Conservation (phyloP, 2,113 vertebrate genomes). For the Heloderma charlesbogerti region DNA sequence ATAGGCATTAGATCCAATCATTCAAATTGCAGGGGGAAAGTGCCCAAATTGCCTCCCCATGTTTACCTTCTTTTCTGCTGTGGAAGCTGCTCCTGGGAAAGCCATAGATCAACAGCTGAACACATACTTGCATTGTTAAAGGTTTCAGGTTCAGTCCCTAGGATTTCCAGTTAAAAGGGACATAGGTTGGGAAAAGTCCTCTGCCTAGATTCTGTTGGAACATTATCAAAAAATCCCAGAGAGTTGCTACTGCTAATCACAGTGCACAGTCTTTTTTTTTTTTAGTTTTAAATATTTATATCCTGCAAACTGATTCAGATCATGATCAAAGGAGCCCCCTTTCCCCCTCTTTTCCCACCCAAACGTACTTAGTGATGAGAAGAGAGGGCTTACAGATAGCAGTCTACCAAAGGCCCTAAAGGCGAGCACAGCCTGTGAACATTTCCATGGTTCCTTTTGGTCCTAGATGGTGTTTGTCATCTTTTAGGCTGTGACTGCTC, state of each 20-base stretch:
- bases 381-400: background rate
- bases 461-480: background rate
- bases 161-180: background rate
- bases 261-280: too few species aligned
- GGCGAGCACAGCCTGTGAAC: background rate
- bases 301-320: too few species aligned
- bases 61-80: background rate
- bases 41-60: background rate
- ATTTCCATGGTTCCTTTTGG: background rate
- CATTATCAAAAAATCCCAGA: too few species aligned
- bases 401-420: background rate
- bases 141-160: background rate
- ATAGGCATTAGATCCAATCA: background rate
- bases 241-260: too few species aligned
- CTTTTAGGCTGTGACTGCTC: background rate
- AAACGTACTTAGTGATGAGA: background rate
- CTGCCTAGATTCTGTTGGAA: too few species aligned
- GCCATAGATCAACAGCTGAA: background rate
- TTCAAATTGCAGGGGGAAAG: background rate
- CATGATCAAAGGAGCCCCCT: background rate
- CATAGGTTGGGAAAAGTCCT: background rate
- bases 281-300: too few species aligned
- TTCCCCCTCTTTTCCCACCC: background rate
- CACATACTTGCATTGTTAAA: background rate
- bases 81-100: background rate